phyloP scores from a whole-genome alignment of 2,797 vertebrate genomes.

The Enteromius unitaeniatus region DNA sequence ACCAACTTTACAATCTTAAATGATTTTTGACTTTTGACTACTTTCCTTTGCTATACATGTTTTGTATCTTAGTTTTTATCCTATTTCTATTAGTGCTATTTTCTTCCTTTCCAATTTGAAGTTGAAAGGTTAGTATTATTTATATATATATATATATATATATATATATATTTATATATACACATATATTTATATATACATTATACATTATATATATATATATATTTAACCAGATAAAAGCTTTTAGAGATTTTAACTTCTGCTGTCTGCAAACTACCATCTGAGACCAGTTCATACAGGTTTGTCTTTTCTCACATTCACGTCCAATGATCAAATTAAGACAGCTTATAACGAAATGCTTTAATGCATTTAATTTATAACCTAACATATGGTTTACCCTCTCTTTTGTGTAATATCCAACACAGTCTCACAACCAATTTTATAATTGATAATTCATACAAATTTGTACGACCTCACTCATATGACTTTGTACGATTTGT shows the following conservation, averaged over 20 bases:
- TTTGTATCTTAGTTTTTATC: constrained; percentile 13
- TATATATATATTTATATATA: too few relatives aligned
- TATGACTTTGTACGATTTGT: too few relatives aligned
- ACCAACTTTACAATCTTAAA: constrained; percentile 82
- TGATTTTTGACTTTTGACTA: constrained; percentile 76
- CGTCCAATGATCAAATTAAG: not conserved
- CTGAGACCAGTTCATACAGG: not conserved
- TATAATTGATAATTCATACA: too few relatives aligned
- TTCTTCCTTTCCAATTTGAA: constrained; percentile 47
- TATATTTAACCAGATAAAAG: too few relatives aligned
- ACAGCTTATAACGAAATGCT: constrained; percentile 9
- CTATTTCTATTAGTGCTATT: constrained; percentile 51
- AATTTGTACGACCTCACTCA: too few relatives aligned
- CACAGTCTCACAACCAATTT: not conserved
- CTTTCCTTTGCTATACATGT: constrained; percentile 36
- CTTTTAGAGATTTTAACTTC: constrained; percentile 9
- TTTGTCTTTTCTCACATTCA: not conserved
- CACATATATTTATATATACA: too few relatives aligned
- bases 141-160: not conserved
- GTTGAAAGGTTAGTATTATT: constrained; percentile 32
- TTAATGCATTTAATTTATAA: too few relatives aligned
- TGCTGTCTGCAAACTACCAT: not conserved
- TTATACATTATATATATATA: too few relatives aligned
- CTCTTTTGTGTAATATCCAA: too few relatives aligned
- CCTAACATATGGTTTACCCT: too few relatives aligned